A percentile compares a stretch with the other conserved stretches of the same genome.
These are phyloP conservation scores for Eurystomus gularis DNA, from an alignment of 2,113 vertebrate genomes.

Conservation along the genomic window DNA sequence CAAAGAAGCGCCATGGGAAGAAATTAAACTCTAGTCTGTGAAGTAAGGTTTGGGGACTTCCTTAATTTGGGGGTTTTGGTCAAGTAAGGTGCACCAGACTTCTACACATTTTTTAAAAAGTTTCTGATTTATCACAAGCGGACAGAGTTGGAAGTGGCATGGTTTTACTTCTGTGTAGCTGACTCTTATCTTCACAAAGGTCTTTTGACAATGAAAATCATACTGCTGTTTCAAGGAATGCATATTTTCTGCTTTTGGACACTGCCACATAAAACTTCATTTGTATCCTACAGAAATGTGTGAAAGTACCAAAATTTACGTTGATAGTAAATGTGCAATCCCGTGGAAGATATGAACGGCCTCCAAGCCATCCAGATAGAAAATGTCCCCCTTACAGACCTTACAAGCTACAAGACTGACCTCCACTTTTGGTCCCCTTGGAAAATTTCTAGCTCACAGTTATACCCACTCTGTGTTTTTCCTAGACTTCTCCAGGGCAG, in stretches of 20 bases:
- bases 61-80: neutral
- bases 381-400: neutral
- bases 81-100: neutral
- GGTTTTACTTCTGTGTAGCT: neutral
- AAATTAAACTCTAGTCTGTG: neutral
- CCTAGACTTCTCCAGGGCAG: neutral
- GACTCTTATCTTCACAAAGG: neutral
- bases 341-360: neutral
- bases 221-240: neutral
- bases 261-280: neutral
- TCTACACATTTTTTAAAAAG: neutral
- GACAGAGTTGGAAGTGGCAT: neutral
- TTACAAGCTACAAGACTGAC: neutral
- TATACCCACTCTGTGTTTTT: neutral
- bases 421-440: neutral
- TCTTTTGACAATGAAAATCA: neutral
- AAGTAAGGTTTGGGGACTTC: neutral
- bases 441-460: neutral
- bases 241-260: neutral
- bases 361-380: neutral
- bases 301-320: neutral
- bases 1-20: neutral
- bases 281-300: neutral
- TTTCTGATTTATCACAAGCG: neutral
- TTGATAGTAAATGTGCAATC: neutral